phyloP scores from a whole-genome alignment of 2,797 vertebrate genomes.

The Heliangelus exortis region DNA sequence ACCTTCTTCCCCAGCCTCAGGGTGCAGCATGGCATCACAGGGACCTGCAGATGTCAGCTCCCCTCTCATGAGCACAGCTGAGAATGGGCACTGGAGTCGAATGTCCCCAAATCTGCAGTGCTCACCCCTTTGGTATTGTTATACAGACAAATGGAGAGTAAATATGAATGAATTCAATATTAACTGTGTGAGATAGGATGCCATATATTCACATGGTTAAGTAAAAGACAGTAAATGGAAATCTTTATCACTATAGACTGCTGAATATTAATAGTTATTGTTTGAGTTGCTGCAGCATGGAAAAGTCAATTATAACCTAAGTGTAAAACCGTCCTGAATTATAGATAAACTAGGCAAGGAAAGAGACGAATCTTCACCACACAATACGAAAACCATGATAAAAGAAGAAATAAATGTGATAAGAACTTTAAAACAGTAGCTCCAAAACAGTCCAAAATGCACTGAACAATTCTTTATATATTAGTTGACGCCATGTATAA shows the following conservation, averaged over 20 bases:
- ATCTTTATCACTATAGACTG: slow-evolving; percentile 75
- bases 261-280: slow-evolving; percentile 79
- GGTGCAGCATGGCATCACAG: background rate
- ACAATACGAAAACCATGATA: slow-evolving; percentile 48
- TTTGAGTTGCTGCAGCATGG: slow-evolving; percentile 69
- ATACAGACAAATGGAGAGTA: slow-evolving; percentile 52
- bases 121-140: slow-evolving; percentile 35
- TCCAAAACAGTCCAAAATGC: background rate
- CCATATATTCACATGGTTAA: slow-evolving; percentile 46
- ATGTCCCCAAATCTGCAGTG: background rate
- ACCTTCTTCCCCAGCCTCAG: background rate
- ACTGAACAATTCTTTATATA: rapidly evolving
- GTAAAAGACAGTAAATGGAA: slow-evolving; percentile 73
- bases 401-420: slow-evolving; percentile 62
- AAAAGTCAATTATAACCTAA: slow-evolving; percentile 77
- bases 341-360: slow-evolving; percentile 73
- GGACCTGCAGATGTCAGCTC: background rate
- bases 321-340: slow-evolving; percentile 72
- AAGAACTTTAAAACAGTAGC: slow-evolving; percentile 64
- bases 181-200: slow-evolving; percentile 55
- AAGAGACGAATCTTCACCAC: slow-evolving; percentile 41
- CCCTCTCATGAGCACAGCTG: background rate
- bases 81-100: background rate
- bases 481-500: background rate
- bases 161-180: slow-evolving; percentile 68